Percentiles rank a stretch among this genome's conserved stretches.
phyloP scores from a whole-genome alignment of 2,113 vertebrate species.

The Peromyscus maniculatus region DNA sequence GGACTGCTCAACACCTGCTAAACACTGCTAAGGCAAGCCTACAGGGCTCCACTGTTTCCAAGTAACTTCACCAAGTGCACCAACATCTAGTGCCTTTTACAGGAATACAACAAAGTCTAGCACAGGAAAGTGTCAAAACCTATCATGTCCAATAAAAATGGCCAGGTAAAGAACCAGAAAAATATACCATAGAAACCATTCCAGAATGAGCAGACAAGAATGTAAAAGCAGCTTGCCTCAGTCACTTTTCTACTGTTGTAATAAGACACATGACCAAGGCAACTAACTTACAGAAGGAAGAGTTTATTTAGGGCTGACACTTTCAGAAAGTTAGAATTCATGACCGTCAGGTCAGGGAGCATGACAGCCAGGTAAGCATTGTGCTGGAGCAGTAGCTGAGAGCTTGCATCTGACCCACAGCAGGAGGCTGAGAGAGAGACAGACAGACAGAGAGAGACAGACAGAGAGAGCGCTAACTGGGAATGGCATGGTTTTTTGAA shows the following conservation, averaged over 20 bases:
- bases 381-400: not conserved
- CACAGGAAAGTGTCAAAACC: not conserved
- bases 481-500: not conserved
- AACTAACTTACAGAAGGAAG: not conserved
- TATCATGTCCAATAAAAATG: not conserved
- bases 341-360: not conserved
- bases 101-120: conserved; percentile 19
- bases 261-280: not conserved
- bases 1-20: not conserved
- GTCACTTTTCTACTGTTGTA: not conserved
- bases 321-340: not conserved
- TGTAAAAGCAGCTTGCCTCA: not conserved
- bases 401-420: not conserved
- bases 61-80: not conserved
- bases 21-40: not conserved
- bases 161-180: conserved; percentile 38
- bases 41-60: not conserved
- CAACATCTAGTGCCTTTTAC: conserved; percentile 34
- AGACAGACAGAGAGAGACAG: not conserved
- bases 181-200: not conserved
- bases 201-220: conserved; percentile 41
- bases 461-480: not conserved
- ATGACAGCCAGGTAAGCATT: not conserved
- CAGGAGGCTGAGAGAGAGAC: not conserved
- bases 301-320: not conserved